Evolutionary conservation across 2,113 vertebrate genomes (phyloP).

Genomic region (Bubo scandiacus): DNA sequence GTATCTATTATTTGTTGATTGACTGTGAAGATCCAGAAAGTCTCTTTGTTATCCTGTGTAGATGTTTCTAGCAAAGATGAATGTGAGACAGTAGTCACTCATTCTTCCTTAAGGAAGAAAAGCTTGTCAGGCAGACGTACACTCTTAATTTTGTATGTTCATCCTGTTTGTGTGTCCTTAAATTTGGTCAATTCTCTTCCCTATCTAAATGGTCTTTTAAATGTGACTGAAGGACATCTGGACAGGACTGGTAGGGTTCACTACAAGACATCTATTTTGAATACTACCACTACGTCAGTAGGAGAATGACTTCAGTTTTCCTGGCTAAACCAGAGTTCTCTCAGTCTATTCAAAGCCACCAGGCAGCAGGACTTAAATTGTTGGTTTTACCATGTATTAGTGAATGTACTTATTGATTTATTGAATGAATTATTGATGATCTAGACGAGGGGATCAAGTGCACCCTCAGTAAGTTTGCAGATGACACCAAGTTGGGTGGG

Average conservation of each 20-base stretch:
- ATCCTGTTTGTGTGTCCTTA: background rate
- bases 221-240: background rate
- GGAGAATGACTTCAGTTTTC: background rate
- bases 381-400: background rate
- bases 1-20: background rate
- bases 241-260: background rate
- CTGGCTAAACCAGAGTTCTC: background rate
- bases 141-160: background rate
- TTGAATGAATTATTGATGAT: no score
- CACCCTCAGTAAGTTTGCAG: no score
- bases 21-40: background rate
- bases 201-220: background rate
- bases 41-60: background rate
- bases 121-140: background rate
- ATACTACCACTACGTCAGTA: background rate
- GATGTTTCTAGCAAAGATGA: background rate
- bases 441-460: no score
- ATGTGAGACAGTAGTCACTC: background rate
- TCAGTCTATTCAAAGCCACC: background rate
- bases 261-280: background rate
- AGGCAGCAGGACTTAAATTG: accelerated
- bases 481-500: no score
- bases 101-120: background rate
- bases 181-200: background rate
- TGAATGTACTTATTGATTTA: background rate